phyloP scores from a whole-genome alignment of 1,140 invertebrate genomes.

The Cotesia glomerata region DNA sequence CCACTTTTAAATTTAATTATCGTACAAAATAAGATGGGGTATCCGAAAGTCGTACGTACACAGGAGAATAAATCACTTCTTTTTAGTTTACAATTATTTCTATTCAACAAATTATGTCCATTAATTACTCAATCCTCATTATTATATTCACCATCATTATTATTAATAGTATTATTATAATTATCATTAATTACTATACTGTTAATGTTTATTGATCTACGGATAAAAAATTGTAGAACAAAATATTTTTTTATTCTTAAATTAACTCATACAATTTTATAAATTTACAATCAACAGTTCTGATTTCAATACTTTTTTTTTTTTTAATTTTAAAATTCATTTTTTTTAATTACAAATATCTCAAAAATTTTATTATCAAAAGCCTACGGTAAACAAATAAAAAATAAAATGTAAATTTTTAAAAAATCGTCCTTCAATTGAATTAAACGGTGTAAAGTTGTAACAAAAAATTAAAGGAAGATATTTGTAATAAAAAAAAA shows the following conservation, averaged over 20 bases:
- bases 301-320: conserved; percentile 39
- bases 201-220: conserved; percentile 40
- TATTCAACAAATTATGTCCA: conserved; percentile 16
- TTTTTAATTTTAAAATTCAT: conserved; percentile 29
- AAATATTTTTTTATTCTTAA: conserved; percentile 54
- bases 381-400: conserved; percentile 36
- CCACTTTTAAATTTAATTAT: conserved; percentile 34
- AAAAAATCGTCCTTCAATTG: no score
- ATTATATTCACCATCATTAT: neutral
- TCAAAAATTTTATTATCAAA: conserved; percentile 39
- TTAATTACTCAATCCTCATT: conserved; percentile 28
- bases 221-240: conserved; percentile 64
- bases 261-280: conserved; percentile 57
- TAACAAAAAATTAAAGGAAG: no score
- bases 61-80: conserved; percentile 44
- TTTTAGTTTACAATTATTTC: conserved; percentile 29
- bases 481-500: no score
- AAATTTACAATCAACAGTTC: conserved; percentile 57
- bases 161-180: neutral
- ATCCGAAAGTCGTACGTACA: conserved; percentile 58
- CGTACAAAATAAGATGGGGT: conserved; percentile 59
- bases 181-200: conserved; percentile 1
- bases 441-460: no score
- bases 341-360: conserved; percentile 36
- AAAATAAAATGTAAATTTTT: conserved; percentile 38